These are phyloP conservation scores for Tricholauxania praeusta DNA, from an alignment of 2,888 invertebrate genomes.

Conservation along the genomic window DNA sequence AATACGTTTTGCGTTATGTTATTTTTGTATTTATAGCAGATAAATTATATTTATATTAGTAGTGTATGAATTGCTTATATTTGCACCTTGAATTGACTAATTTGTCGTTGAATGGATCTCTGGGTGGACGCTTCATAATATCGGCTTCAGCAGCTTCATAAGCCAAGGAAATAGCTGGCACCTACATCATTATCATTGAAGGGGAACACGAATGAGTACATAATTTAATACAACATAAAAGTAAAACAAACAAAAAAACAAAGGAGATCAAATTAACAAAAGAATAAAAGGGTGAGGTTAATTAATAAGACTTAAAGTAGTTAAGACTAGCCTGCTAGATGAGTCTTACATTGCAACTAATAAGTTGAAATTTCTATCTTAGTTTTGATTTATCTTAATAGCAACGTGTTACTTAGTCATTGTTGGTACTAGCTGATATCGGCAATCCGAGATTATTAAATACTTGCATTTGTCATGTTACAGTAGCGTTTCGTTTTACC, in stretches of 20 bases:
- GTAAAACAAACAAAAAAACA: conserved; percentile 6
- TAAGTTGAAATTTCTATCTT: too few relatives aligned
- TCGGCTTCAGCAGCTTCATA: conserved; percentile 89
- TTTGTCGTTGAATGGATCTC: conserved; percentile 87
- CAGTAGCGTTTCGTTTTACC: conserved; percentile 71
- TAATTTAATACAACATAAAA: conserved; percentile 9
- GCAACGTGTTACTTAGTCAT: too few relatives aligned
- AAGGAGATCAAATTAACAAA: background rate
- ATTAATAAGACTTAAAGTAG: too few relatives aligned
- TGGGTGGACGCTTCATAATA: conserved; percentile 88
- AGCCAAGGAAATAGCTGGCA: conserved; percentile 88
- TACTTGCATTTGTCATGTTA: too few relatives aligned
- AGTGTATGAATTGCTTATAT: conserved; percentile 35
- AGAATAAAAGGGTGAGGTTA: background rate
- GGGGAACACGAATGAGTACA: conserved; percentile 24
- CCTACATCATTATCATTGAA: conserved; percentile 57
- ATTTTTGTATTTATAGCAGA: background rate
- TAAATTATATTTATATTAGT: background rate
- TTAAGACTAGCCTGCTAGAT: too few relatives aligned
- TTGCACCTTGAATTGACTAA: conserved; percentile 78
- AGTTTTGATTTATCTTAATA: too few relatives aligned
- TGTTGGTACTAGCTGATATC: too few relatives aligned
- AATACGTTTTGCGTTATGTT: background rate
- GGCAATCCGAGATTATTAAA: too few relatives aligned
- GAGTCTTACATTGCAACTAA: too few relatives aligned